A percentile compares a stretch with the other conserved stretches of the same genome.
Conservation (phyloP, 2,888 invertebrate species). For the Perithous albicinctus region DNA sequence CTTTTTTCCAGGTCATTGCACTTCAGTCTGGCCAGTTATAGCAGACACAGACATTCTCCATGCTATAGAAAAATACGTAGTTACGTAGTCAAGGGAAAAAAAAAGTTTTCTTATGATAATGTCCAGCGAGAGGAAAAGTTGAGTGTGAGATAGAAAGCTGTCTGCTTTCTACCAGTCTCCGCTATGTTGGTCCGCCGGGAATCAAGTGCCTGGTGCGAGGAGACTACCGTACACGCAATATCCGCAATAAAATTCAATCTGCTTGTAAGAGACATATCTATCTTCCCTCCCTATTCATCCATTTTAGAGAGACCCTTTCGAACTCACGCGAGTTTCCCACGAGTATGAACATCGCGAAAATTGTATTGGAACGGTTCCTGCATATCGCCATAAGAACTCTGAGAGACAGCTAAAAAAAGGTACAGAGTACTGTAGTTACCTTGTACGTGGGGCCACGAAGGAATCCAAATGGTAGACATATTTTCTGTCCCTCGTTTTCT, state of each 20-base stretch:
- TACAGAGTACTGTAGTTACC: conserved; percentile 20
- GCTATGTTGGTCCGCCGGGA: conserved; percentile 12
- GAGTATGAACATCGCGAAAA: conserved; percentile 40
- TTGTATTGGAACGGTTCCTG: conserved; percentile 45
- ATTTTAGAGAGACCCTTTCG: conserved; percentile 42
- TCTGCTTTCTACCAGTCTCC: background rate
- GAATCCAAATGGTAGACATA: conserved; percentile 74
- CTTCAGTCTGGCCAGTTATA: conserved; percentile 31
- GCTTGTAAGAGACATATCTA: conserved; percentile 52
- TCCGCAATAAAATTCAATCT: conserved; percentile 65
- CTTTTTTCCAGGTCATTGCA: conserved; percentile 52
- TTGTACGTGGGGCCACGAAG: conserved; percentile 49
- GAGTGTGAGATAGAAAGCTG: conserved; percentile 35
- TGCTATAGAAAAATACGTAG: conserved; percentile 48
- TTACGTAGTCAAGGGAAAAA: conserved; percentile 29
- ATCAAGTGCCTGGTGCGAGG: conserved; percentile 5
- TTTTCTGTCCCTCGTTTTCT: conserved; percentile 70
- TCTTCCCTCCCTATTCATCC: conserved; percentile 44
- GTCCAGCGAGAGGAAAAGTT: conserved; percentile 62
- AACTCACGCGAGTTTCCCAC: conserved; percentile 38
- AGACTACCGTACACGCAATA: conserved; percentile 41
- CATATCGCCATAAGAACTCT: conserved; percentile 25
- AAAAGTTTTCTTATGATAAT: conserved; percentile 57
- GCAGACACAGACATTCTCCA: conserved; percentile 32
- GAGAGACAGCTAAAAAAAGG: conserved; percentile 25